Base-by-base conservation (phyloP, 2,113 vertebrate genomes). In the Heterotis niloticus region DNA sequence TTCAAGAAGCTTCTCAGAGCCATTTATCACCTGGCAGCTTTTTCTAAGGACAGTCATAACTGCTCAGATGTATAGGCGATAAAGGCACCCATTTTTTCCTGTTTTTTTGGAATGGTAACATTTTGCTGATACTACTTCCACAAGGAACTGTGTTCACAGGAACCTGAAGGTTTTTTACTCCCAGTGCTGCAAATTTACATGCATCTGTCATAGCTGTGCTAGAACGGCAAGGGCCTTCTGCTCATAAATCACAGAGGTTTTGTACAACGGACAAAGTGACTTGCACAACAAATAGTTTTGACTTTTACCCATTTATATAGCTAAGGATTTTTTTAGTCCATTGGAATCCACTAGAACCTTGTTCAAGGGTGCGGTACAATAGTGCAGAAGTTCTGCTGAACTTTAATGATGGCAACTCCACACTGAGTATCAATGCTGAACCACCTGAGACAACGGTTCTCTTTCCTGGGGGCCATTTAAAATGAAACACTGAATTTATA, bases 311-410 rank as follows among this genome's bases (percentile, higher is more conserved):
- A 23, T 59, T 74, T 74, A 34, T 52, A 23, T n/a, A 52, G 44
- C 51, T 72, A 20, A 51, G 20, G 23, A 51, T 72, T 72, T 72
- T n/a, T n/a, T n/a, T n/a, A n/a, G n/a, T n/a, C n/a, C n/a, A n/a
- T n/a, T 44, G 34, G 7, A 44, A 52, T 72, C 44, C 44, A 52
- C 5, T 54, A 52, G 51, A n/a, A n/a, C 44, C n/a, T 44, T 44
- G 34, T 20, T 72, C 69, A 24, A 54, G 69, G 51, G 51, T 4
- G 7, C 7, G 7, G 34, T 44, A 44, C 34, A 44, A 44, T 44
- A 44, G 34, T 44, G 7, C 34, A 44, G 34, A 44, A 44, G 3
- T 44, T 44, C 34, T 44, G 34, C 2, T 44, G 34, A 44, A 44
- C 34, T 44, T 44, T 44, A 44, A 44, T 44, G 34, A 44, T 7